Base-by-base conservation (phyloP, 1,140 invertebrate genomes). In the Trissolcus basalis region DNA sequence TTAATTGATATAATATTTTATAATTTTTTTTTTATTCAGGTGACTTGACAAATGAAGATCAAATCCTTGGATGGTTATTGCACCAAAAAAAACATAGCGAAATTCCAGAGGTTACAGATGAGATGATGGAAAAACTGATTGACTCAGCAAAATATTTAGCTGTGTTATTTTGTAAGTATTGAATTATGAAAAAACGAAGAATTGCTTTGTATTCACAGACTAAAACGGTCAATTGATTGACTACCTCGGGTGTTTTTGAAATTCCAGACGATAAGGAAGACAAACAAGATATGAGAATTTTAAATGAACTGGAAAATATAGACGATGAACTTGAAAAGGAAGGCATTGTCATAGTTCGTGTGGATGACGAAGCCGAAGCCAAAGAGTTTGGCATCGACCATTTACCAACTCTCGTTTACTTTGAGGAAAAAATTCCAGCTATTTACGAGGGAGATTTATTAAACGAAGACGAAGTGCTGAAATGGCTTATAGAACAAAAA, bases 121-220 rank as follows among this genome's bases (percentile, higher is more conserved):
- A 97, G 90, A 97, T 97, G 94, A 93, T 97, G 90, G 95, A 97
- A 77, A 94, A 94, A 82, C 89, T 98, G n/a, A 93, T 97, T 61
- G 94, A 95, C 68, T 92, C 88, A 33, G 92, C 93, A 36, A 90
- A 92, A 36, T 95, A 92, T 84, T 89, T 96, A 55, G 95, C 95
- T 53, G 96, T 96, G 77, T 90, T 96, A 70, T 96, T 96, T 82
- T 96, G 94, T 96, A 90, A 93, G 94, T 90, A 67, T 58, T n/a
- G n/a, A n/a, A n/a, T n/a, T n/a, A n/a, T n/a, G n/a, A n/a, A n/a
- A n/a, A n/a, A n/a, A n/a, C n/a, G n/a, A n/a, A n/a, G n/a, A n/a
- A n/a, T n/a, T n/a, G n/a, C n/a, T n/a, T n/a, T n/a, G n/a, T n/a
- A n/a, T n/a, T n/a, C n/a, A n/a, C n/a, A n/a, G n/a, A n/a, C n/a